Conservation (phyloP, 2,797 vertebrate species). For the Botia almorhae region DNA sequence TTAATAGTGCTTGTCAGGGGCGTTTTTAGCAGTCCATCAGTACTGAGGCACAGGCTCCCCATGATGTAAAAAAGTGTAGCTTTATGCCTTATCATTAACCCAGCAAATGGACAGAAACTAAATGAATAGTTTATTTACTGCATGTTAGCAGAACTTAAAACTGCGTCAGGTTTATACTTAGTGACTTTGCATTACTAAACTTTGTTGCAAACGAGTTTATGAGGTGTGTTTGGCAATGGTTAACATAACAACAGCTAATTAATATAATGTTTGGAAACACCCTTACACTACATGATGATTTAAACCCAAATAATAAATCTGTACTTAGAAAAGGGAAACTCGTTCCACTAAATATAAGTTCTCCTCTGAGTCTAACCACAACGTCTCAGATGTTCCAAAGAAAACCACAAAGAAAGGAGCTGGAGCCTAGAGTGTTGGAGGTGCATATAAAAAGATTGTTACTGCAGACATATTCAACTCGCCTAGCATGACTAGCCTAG, state of each 20-base stretch:
- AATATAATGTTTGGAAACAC: no score
- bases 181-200: background rate
- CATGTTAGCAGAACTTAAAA: background rate
- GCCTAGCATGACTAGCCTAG: background rate
- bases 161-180: background rate
- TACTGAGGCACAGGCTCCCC: background rate
- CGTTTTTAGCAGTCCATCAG: background rate
- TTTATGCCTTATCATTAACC: background rate
- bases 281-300: no score
- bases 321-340: no score
- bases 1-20: conserved; percentile 2
- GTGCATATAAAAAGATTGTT: no score
- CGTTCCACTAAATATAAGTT: no score
- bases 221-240: background rate
- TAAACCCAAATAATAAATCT: no score
- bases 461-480: background rate
- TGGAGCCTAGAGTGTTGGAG: no score
- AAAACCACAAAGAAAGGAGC: no score
- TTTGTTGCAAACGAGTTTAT: background rate
- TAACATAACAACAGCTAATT: background rate
- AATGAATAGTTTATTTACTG: background rate
- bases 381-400: background rate
- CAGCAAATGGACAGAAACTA: background rate
- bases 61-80: background rate
- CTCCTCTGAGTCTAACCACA: background rate